These are phyloP conservation scores for Sus scrofa DNA, from an alignment of 2,113 vertebrate genomes.

Conservation along the genomic window DNA sequence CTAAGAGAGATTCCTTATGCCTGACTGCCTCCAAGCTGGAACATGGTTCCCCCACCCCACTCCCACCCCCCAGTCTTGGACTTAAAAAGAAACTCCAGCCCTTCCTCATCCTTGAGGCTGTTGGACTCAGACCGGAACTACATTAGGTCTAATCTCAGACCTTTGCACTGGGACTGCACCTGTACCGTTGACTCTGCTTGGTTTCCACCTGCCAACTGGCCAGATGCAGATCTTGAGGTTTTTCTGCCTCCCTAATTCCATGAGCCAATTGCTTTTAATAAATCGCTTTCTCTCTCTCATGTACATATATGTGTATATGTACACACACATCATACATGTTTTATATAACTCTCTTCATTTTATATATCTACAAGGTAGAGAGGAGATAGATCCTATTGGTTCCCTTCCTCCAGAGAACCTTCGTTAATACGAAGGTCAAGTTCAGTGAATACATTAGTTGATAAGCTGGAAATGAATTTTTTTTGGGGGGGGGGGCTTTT, in stretches of 20 bases:
- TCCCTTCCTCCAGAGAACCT: neutral
- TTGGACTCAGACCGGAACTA: neutral
- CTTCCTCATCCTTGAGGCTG: neutral
- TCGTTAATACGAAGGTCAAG: neutral
- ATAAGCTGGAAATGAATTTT: neutral
- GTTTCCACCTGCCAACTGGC: neutral
- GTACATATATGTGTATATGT: neutral
- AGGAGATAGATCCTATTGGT: neutral
- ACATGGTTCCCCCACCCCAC: neutral
- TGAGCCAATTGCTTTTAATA: neutral
- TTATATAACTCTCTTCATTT: neutral
- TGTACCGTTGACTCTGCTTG: neutral
- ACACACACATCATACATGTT: neutral
- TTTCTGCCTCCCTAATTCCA: neutral
- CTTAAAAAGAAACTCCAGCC: neutral
- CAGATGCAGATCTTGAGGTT: neutral
- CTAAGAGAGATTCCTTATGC: neutral
- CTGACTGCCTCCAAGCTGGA: neutral
- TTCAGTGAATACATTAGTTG: neutral
- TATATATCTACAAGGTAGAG: neutral
- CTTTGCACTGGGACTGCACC: neutral
- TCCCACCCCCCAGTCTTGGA: neutral
- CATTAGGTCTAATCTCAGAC: neutral
- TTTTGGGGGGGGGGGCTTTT: too few species aligned
- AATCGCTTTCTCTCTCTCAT: neutral